Evolutionary conservation across 2,797 vertebrate species (phyloP).

Genomic region (Tauraco hartlaubi): DNA sequence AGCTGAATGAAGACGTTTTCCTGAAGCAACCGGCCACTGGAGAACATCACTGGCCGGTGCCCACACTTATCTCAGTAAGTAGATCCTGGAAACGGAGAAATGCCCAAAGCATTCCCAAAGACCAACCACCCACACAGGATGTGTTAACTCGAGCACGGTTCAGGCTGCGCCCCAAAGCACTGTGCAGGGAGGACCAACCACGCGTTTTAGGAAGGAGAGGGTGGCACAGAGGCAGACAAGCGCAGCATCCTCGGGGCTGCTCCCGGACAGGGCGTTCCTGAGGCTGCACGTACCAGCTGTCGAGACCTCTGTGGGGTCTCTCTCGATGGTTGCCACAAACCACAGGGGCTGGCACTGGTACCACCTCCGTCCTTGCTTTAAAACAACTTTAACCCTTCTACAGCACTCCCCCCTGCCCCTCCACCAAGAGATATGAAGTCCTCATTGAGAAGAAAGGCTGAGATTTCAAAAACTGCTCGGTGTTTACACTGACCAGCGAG

Average conservation of each 20-base stretch:
- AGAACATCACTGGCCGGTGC: background rate
- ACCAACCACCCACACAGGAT: fast-evolving
- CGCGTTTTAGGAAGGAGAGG: background rate
- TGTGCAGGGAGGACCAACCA: background rate
- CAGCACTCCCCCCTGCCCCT: background rate
- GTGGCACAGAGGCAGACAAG: background rate
- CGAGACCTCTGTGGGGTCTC: background rate
- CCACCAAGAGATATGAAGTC: background rate
- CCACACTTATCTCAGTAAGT: background rate
- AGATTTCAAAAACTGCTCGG: background rate
- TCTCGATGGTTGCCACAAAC: background rate
- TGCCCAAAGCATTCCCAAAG: background rate
- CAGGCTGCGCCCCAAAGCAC: background rate
- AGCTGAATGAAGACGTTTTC: background rate
- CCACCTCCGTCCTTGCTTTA: background rate
- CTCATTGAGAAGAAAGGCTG: background rate
- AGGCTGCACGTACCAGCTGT: fast-evolving
- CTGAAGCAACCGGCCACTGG: background rate
- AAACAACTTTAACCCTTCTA: background rate
- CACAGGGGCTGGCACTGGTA: fast-evolving
- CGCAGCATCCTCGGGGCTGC: fast-evolving
- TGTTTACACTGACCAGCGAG: background rate
- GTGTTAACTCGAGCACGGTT: fast-evolving
- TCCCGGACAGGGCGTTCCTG: background rate
- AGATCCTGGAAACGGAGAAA: background rate